Evolutionary conservation across 2,797 vertebrate genomes (phyloP).

Genomic region (Dermochelys coriacea): DNA sequence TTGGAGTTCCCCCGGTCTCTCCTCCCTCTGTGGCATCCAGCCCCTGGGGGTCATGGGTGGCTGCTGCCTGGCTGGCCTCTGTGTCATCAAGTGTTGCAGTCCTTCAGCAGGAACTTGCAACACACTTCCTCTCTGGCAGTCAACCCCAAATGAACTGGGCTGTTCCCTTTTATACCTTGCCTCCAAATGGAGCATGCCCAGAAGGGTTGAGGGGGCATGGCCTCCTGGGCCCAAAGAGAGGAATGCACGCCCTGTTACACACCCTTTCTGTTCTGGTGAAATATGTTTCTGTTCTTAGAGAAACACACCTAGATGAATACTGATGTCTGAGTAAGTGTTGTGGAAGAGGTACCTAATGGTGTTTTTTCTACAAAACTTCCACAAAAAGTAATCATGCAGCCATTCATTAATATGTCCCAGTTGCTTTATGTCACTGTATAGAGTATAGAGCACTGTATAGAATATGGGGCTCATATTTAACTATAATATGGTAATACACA

Average conservation of each 20-base stretch:
- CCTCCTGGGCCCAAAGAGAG: no score
- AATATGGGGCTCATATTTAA: conserved; percentile 64
- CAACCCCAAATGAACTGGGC: no score
- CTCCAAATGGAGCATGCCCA: no score
- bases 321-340: conserved; percentile 16
- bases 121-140: no score
- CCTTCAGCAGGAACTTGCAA: no score
- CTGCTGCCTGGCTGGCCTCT: no score
- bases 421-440: background rate
- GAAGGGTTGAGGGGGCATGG: no score
- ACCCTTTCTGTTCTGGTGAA: conserved; percentile 42
- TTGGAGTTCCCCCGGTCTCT: no score
- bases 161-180: no score
- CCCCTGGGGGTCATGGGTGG: no score
- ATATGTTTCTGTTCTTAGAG: conserved; percentile 47
- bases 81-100: no score
- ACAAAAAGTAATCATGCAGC: conserved; percentile 43
- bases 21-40: no score
- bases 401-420: conserved; percentile 53
- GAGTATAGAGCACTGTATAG: background rate
- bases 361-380: background rate
- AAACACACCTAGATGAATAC: conserved; percentile 8
- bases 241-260: background rate
- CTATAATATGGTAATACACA: conserved; percentile 45
- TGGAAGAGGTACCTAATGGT: background rate